A percentile compares a stretch with the other conserved stretches of the same genome.
Conservation (phyloP, 1,140 invertebrate genomes). For the Drosophila pandora region DNA sequence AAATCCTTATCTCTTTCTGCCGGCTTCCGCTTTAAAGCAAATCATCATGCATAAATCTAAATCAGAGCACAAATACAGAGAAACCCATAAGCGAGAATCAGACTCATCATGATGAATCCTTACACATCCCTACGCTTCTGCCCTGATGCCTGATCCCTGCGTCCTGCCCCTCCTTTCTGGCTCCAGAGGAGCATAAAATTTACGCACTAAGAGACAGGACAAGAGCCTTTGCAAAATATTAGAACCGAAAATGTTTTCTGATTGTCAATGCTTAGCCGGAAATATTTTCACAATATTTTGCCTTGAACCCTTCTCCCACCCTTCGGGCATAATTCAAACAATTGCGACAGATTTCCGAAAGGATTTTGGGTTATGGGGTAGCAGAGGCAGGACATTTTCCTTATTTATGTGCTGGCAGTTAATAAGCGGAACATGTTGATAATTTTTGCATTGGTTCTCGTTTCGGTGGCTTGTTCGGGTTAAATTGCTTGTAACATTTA, state of each 20-base stretch:
- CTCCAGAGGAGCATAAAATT: constrained; percentile 61
- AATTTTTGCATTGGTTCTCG: constrained; percentile 51
- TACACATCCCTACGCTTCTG: constrained; percentile 28
- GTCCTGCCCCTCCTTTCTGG: neutral
- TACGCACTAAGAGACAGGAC: constrained; percentile 26
- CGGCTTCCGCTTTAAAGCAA: constrained; percentile 62
- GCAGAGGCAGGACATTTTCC: constrained; percentile 37
- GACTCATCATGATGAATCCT: constrained; percentile 54
- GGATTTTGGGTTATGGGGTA: constrained; percentile 27
- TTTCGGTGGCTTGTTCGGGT: constrained; percentile 37
- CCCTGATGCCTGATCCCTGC: neutral
- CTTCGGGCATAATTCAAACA: constrained; percentile 47
- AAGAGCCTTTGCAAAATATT: constrained; percentile 36
- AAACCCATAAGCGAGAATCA: constrained; percentile 69
- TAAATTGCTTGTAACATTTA: constrained; percentile 69
- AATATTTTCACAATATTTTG: constrained; percentile 62
- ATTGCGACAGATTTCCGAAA: constrained; percentile 62
- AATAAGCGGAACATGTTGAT: constrained; percentile 74
- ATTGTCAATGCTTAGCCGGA: constrained; percentile 45
- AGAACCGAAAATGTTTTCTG: constrained; percentile 49
- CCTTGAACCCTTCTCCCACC: constrained; percentile 9
- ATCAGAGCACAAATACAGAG: constrained; percentile 61
- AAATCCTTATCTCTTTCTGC: constrained; percentile 20
- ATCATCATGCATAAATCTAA: constrained; percentile 69
- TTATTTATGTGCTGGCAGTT: constrained; percentile 52